Base-by-base conservation (phyloP, 2,113 vertebrate species). In the Elachura formosa region DNA sequence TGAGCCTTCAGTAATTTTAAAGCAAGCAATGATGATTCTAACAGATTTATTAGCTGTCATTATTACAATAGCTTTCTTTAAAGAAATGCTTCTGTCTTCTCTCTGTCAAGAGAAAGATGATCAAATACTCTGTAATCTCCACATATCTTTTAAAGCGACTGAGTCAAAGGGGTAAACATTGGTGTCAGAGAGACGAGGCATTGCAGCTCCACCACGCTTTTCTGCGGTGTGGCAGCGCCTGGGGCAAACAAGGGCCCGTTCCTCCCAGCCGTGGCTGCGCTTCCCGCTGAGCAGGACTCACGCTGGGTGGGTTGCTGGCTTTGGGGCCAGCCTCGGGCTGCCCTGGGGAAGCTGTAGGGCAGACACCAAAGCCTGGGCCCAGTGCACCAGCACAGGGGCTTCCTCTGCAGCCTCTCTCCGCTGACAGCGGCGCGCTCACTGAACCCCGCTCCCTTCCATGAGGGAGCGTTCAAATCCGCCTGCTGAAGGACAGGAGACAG, bases 391-490 rank as follows among this genome's bases (percentile, higher is more conserved):
- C n/a, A 41, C 28, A 41, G 31, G 43, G 43, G 29, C 34, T 64
- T 38, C 40, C 24, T 29, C 45, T 4, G 46, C 25, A 21, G 17
- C 34, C 34, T 11, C 0, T 17, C 23, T 4, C 33, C 15, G 38
- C 62, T 20, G 40, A 5, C 21, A 16, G 49, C 2, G 20, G 16
- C 29, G 14, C 16, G 25, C 26, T 23, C 31, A 4, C 46, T 1
- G 3, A 34, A 2, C 0, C 3, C 14, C 31, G 23, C 48, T 52
- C 36, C 62, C 12, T 34, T 14, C 45, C 16, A 2, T 0, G 1
- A 68, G 71, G 41, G 20, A 76, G 31, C 25, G 63, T 17, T 54
- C 45, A 13, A 7, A 18, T 29, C 36, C 41, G 23, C 48, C 59
- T 33, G 41, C 29, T 25, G 9, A 84, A 29, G 51, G 52, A 55